Evolutionary conservation across 1,140 invertebrate species (phyloP).

Genomic region (Arctopsyche grandis): DNA sequence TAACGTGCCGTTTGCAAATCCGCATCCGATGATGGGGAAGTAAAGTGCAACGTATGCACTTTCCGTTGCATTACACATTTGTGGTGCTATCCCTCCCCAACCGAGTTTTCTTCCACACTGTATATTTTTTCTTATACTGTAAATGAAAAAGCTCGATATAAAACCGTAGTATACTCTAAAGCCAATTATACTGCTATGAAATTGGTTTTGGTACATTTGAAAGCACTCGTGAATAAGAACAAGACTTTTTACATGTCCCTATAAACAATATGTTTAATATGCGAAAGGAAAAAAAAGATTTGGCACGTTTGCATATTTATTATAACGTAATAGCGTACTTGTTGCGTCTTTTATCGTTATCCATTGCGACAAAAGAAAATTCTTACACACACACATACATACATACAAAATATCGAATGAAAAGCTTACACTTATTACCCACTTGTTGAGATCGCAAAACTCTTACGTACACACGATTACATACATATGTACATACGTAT

Average conservation of each 20-base stretch:
- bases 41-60: not conserved
- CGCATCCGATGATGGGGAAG: constrained; percentile 7
- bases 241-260: no score
- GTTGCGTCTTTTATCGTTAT: not conserved
- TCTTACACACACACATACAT: no score
- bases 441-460: not conserved
- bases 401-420: no score
- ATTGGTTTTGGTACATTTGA: no score
- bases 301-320: constrained; percentile 10
- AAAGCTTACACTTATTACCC: not conserved
- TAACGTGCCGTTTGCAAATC: constrained; percentile 22
- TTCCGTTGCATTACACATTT: not conserved
- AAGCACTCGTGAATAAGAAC: not conserved
- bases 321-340: not conserved
- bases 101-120: not conserved
- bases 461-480: not conserved
- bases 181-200: no score
- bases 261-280: no score
- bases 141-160: no score
- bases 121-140: not conserved
- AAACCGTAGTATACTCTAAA: no score
- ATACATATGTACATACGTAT: no score
- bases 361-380: not conserved
- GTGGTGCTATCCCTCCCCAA: not conserved
- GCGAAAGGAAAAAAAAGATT: not conserved